Evolutionary conservation across 2,888 invertebrate genomes (phyloP), one percentile per base, ranked within the genome.

Genomic region (Sepioteuthis lessoniana): DNA sequence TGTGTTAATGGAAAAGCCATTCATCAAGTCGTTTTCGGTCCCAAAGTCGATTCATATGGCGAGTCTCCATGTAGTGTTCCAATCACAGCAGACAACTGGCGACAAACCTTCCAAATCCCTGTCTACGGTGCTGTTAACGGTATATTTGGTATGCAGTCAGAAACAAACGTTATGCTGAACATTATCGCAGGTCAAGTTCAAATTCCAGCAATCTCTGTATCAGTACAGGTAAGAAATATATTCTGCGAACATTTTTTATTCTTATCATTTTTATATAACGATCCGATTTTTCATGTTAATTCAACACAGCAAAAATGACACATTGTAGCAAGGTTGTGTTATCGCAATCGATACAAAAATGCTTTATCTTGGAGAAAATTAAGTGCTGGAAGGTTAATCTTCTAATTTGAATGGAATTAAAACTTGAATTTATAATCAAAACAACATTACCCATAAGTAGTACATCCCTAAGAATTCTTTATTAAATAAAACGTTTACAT

Each of bases 31-130:
- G 92, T 38, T 92, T 92, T 92, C 16, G 47, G n/a, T 4, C n/a
- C 47, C 13, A 8, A 13, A n/a, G 31, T 16, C 21, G 21, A n/a
- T 47, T 0, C 47, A 31, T 13, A 76, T 10, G 47, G 3, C 13
- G 47, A 31, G n/a, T n/a, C 42, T n/a, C 47, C 37, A 0, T 92
- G 92, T 46, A 10, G 28, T 42, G 31, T 92, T 8, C 47, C 92
- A 28, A 47, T 92, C n/a, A 92, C 42, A n/a, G n/a, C 19, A 21
- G 92, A 92, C 3, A 46, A 92, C 31, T 92, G 92, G 92, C 92
- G 38, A 47, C 8, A 92, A 38, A 21, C 21, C 42, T 35, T 47
- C 19, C 42, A 16, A 8, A 46, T 92, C 28, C 92, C 92, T 47
- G 92, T 92, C n/a, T 92, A 92, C 5, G 92, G 92, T 19, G 38